Base-by-base conservation (phyloP, 2,888 invertebrate species). In the Idaea straminata region DNA sequence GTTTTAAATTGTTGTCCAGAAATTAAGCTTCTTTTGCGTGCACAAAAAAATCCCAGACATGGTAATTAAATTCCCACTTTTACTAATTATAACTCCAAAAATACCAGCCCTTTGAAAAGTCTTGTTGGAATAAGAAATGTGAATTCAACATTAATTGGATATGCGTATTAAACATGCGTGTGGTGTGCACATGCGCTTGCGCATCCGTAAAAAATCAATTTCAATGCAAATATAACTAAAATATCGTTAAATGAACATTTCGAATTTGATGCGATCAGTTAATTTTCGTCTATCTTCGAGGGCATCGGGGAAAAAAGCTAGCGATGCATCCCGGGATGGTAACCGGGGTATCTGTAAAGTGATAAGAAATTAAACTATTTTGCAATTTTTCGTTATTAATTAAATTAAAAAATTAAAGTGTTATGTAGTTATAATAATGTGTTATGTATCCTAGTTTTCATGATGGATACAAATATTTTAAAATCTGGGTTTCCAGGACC, bases 221-320 rank as follows among this genome's bases (percentile, higher is more conserved):
- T 85, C 80, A 69, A 91, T 91, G 88, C 87, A 88, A 90, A 91
- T 89, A 83, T 77, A 72, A 72, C 79, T 75, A 86, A 89, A 90
- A 86, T 89, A 87, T 74, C 83, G 69, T 77, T 78, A 80, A 86
- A 82, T 74, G 74, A 74, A 73, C 79, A 74, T 85, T 86, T 87
- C 83, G 75, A 84, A 77, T 78, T 79, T 70, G 89, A 88, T 89
- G 74, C 71, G 70, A 88, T 88, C 87, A 72, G 69, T 69, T 85
- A 86, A 87, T 89, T 87, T 84, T 85, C 72, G 73, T 76, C 66
- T 71, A 73, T 73, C 69, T 72, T 35, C 66, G 57, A 64, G 66
- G 67, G 65, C 63, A 66, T 75, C 72, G 76, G 77, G 70, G 73
- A 87, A 91, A 91, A 74, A 91, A 92, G 81, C 84, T 87, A 85